Base-by-base conservation (phyloP, 2,113 vertebrate species). In the Benitochromis conjunctus region DNA sequence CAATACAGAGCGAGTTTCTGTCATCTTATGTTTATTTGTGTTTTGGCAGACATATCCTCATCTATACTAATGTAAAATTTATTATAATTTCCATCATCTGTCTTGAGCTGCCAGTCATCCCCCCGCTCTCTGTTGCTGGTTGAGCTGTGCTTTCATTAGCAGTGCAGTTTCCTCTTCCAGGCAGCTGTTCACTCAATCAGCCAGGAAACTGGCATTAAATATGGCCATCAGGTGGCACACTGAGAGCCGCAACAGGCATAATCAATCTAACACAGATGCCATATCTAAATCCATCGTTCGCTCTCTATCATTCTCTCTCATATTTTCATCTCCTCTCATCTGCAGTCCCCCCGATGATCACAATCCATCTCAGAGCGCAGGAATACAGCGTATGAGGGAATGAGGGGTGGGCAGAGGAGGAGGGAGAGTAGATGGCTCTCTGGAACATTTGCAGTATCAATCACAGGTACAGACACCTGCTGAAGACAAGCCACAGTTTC, bases 201-300 rank as follows among this genome's bases (percentile, higher is more conserved):
- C 88, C 84, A 92, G 87, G 84, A 94, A 91, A 89, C 87, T 83
- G 88, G 86, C 78, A 88, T 94, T 94, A 92, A 94, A 95, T 91
- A 93, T 79, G 88, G 76, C 89, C 90, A 88, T 93, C 95, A 94
- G 93, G 88, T 94, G 92, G 90, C 92, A 90, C 69, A 88, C 79
- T 66, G 79, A 86, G 82, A 85, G 26, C 83, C 46, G 79, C 89
- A 92, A 89, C 88, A 93, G 92, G 84, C 92, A 86, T 92, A 91
- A 95, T 95, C 91, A 92, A 93, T 95, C 94, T 86, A 91, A 90
- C 93, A 86, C 89, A 94, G 93, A 92, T 91, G 92, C 91, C 90
- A 88, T 69, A 82, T 90, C 89, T 80, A 93, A 87, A 84, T 88
- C 81, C 89, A 86, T 86, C 76, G 10, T 76, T 84, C 24, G 41